These are phyloP conservation scores for Bos taurus DNA, from an alignment of 2,113 vertebrate species.

Conservation along the genomic window ARS-UCD2.0 NC_037336.1:61826001-61826500, in stretches of 20 bases:
- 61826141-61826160: not conserved
- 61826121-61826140: not conserved
- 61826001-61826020: not conserved
- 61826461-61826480: slow-evolving; percentile 8
- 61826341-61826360: not conserved
- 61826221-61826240: not conserved
- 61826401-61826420: not conserved
- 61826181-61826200: not conserved
- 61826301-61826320: not conserved
- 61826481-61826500: not conserved
- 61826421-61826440: not conserved
- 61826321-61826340: not conserved
- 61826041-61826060: not conserved
- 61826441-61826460: not conserved
- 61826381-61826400: not conserved
- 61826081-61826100: not conserved
- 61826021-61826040: not conserved
- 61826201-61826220: not conserved
- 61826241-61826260: not conserved
- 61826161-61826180: not conserved
- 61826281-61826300: not conserved
- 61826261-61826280: not conserved
- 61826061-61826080: not conserved
- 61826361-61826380: not conserved
- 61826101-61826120: not conserved